Conservation (phyloP, 2,888 invertebrate genomes). For the Heteromurus nitidus region DNA sequence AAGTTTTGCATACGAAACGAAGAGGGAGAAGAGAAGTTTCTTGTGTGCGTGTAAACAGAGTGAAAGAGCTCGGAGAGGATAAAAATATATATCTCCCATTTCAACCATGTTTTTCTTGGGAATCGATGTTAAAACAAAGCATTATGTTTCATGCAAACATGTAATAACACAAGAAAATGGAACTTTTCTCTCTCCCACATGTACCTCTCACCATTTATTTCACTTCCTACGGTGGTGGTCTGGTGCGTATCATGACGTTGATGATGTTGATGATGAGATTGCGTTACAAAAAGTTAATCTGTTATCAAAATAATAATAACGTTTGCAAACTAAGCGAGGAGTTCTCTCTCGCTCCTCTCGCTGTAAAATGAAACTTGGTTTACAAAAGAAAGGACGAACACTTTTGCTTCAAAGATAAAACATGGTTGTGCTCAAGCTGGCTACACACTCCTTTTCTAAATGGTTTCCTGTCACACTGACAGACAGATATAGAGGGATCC, state of each 20-base stretch:
- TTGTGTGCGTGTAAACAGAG: too few species aligned
- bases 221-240: not conserved
- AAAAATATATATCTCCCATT: too few species aligned
- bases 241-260: not conserved
- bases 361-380: not conserved
- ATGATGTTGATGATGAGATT: slow-evolving; percentile 31
- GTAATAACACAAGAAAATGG: not conserved
- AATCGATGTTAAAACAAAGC: slow-evolving; percentile 7
- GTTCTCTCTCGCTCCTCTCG: too few species aligned
- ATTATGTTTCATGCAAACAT: slow-evolving; percentile 37
- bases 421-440: not conserved
- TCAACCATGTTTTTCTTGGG: not conserved
- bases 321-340: not conserved
- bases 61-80: too few species aligned
- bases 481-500: slow-evolving; percentile 45
- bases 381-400: not conserved
- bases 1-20: too few species aligned
- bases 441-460: slow-evolving; percentile 15
- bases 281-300: slow-evolving; percentile 50
- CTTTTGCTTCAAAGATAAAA: not conserved
- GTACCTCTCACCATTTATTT: not conserved
- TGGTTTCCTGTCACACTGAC: slow-evolving; percentile 50
- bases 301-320: slow-evolving; percentile 42
- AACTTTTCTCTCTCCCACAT: not conserved
- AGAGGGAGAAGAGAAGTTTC: too few species aligned